Conservation (phyloP, 2,888 invertebrate genomes). For the Megalurothrips usitatus region DNA sequence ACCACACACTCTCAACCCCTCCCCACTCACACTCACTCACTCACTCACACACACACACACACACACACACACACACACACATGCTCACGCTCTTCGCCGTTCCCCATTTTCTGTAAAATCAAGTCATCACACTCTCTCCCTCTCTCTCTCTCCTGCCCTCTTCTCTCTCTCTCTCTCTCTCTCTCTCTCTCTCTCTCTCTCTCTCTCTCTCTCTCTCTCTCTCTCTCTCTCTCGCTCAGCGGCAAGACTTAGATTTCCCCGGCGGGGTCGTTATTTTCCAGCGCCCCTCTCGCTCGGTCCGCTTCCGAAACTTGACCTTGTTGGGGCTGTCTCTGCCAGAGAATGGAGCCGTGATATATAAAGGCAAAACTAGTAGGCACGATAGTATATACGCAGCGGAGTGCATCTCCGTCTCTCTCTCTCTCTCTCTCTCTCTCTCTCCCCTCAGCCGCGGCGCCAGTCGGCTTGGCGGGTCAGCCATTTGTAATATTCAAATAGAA, state of each 20-base stretch:
- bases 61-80: too few relatives aligned
- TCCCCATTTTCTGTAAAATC: too few relatives aligned
- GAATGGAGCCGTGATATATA: conserved; percentile 12
- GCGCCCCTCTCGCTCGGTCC: background rate
- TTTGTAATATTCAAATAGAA: conserved; percentile 24
- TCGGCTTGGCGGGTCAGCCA: background rate
- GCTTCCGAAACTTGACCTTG: conserved; percentile 21
- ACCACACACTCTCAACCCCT: too few relatives aligned
- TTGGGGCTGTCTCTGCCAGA: background rate
- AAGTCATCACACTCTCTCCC: background rate
- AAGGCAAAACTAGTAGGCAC: conserved; percentile 17
- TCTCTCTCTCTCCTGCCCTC: background rate
- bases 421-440: background rate
- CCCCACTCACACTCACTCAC: too few relatives aligned
- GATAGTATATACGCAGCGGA: background rate
- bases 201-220: conserved; percentile 13
- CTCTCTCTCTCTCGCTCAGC: background rate
- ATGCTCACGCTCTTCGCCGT: too few relatives aligned
- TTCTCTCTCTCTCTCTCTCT: conserved; percentile 11
- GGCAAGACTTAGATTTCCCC: background rate
- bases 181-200: conserved; percentile 18
- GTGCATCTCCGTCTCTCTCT: background rate
- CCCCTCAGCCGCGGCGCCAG: background rate
- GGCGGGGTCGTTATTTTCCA: background rate
- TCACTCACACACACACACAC: too few relatives aligned